Evolutionary conservation across 2,888 invertebrate species (phyloP).

Genomic region (Agriotes lineatus): DNA sequence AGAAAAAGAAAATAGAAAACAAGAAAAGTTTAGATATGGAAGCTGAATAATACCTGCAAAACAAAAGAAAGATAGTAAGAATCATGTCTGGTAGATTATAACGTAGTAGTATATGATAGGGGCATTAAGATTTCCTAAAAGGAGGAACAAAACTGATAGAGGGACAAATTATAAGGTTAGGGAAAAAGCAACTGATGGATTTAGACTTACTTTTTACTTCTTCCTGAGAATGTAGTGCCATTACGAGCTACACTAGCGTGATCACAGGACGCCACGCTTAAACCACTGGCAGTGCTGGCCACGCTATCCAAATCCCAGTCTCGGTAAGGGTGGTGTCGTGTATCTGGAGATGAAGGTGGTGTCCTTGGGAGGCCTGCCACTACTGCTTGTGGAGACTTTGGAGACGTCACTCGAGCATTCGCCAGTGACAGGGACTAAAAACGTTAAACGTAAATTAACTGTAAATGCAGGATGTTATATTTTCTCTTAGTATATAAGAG

Average conservation of each 20-base stretch:
- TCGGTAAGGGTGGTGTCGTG: constrained; percentile 47
- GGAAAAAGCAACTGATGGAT: neutral
- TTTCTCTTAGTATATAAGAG: no score
- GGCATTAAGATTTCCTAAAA: no score
- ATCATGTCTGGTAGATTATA: no score
- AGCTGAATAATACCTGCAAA: no score
- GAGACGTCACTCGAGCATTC: constrained; percentile 56
- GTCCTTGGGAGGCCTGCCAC: constrained; percentile 56
- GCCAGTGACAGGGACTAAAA: constrained; percentile 63
- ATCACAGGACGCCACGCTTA: constrained; percentile 84
- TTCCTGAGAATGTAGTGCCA: constrained; percentile 71
- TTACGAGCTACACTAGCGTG: constrained; percentile 84
- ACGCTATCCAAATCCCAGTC: constrained; percentile 80
- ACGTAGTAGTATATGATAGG: no score
- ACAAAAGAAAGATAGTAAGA: no score
- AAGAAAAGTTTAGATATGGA: no score
- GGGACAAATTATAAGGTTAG: neutral
- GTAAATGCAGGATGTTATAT: no score
- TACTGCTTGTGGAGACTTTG: constrained; percentile 55
- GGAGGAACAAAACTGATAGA: no score
- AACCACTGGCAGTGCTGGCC: constrained; percentile 83
- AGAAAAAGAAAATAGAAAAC: no score
- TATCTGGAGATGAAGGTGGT: constrained; percentile 57
- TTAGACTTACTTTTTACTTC: constrained; percentile 65
- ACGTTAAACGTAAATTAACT: no score